A percentile compares a stretch with the other conserved stretches of the same genome.
Conservation (phyloP, 2,113 vertebrate species). For the Serranochromis macrocephalus region DNA sequence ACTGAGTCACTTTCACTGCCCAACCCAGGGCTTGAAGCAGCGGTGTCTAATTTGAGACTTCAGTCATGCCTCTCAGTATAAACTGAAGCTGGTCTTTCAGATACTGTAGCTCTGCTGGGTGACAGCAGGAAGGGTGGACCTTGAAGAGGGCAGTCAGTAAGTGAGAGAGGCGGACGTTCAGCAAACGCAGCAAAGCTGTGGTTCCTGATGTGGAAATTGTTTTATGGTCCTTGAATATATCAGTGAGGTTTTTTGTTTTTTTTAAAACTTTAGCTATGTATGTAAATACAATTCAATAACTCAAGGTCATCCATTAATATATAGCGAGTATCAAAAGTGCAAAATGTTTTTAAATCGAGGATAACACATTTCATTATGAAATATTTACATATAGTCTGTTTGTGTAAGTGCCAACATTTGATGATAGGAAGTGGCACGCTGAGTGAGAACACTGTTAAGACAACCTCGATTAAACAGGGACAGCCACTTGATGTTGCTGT, state of each 20-base stretch:
- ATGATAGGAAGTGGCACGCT: neutral
- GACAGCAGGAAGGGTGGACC: slow-evolving; percentile 3
- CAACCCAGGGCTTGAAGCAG: slow-evolving; percentile 23
- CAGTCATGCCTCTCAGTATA: slow-evolving; percentile 22
- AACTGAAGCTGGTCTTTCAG: slow-evolving; percentile 1
- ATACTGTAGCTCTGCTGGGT: neutral
- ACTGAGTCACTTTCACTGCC: slow-evolving; percentile 44
- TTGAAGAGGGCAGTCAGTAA: neutral
- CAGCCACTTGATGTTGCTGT: neutral
- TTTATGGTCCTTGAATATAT: neutral
- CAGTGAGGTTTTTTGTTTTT: neutral
- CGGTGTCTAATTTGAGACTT: slow-evolving; percentile 41
- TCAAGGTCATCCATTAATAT: neutral
- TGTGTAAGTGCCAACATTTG: neutral
- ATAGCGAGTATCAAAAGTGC: neutral
- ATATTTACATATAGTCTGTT: neutral
- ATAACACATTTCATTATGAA: neutral
- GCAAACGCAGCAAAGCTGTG: neutral
- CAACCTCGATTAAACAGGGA: neutral
- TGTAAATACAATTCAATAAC: neutral
- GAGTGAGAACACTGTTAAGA: neutral
- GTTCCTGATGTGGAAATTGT: neutral
- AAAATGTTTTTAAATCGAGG: neutral
- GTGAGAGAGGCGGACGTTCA: neutral
- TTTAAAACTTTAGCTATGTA: neutral